A percentile compares a stretch with the other conserved stretches of the same genome.
phyloP scores from a whole-genome alignment of 2,797 vertebrate genomes.

The Botia almorhae region DNA sequence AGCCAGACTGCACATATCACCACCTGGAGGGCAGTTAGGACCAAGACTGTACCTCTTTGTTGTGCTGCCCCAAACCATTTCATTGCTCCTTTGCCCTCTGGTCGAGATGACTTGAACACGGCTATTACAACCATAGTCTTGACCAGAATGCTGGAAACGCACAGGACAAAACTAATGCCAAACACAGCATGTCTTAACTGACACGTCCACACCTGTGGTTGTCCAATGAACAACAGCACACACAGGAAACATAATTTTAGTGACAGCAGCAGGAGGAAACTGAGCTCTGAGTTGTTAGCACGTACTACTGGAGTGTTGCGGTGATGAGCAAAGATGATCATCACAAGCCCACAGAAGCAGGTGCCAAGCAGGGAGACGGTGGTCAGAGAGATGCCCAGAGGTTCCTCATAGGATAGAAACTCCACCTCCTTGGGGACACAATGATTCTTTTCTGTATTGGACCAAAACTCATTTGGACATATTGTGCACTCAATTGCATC shows the following conservation, averaged over 20 bases:
- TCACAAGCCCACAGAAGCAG: conserved; percentile 60
- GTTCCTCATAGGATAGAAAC: conserved; percentile 77
- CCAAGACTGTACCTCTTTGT: conserved; percentile 72
- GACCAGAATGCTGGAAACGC: conserved; percentile 62
- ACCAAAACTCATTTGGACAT: conserved; percentile 77
- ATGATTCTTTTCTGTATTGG: conserved; percentile 63
- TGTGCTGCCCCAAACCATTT: conserved; percentile 71
- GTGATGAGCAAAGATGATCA: conserved; percentile 64
- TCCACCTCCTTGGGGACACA: conserved; percentile 72
- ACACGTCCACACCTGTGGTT: conserved; percentile 54
- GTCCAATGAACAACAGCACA: conserved; percentile 63
- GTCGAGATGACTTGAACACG: conserved; percentile 65
- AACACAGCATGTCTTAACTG: conserved; percentile 61
- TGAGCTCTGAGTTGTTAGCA: conserved; percentile 78
- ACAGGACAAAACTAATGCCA: conserved; percentile 59
- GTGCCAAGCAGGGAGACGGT: conserved; percentile 67
- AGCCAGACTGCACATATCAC: conserved; percentile 67
- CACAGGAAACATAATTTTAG: conserved; percentile 72
- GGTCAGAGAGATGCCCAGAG: conserved; percentile 73
- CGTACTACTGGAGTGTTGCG: conserved; percentile 70
- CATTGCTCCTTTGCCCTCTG: conserved; percentile 38
- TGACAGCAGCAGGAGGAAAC: conserved; percentile 74
- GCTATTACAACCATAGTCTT: conserved; percentile 55
- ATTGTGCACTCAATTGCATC: conserved; percentile 70
- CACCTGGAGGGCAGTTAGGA: conserved; percentile 60